Conservation (phyloP, 2,888 invertebrate genomes). For the Shargacucullia verbasci region DNA sequence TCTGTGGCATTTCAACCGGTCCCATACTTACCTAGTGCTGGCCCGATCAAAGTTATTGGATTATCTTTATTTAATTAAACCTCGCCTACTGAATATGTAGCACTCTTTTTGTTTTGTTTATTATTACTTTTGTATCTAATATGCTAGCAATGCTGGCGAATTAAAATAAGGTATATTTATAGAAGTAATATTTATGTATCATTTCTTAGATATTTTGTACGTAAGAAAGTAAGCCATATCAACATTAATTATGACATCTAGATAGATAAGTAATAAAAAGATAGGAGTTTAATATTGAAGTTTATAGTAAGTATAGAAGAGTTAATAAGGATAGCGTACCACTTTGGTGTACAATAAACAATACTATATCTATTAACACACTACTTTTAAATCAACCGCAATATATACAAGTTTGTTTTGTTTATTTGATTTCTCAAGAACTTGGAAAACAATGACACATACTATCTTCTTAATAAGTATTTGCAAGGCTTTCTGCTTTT, state of each 20-base stretch:
- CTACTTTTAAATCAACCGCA: too few species aligned
- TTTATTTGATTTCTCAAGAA: too few species aligned
- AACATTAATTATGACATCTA: conserved; percentile 19
- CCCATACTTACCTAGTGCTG: conserved; percentile 49
- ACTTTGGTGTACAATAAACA: too few species aligned
- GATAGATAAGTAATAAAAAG: conserved; percentile 23
- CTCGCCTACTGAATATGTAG: conserved; percentile 42
- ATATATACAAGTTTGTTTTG: too few species aligned
- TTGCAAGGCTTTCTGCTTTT: too few species aligned
- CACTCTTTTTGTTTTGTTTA: conserved; percentile 29
- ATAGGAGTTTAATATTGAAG: background rate
- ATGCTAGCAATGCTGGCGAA: conserved; percentile 20
- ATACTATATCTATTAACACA: too few species aligned
- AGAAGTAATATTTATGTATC: conserved; percentile 17
- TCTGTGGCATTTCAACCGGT: conserved; percentile 63
- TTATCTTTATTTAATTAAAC: conserved; percentile 57
- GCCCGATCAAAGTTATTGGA: conserved; percentile 43
- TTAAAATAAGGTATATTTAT: conserved; percentile 24
- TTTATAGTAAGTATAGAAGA: background rate
- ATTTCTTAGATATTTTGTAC: background rate
- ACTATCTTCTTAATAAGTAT: too few species aligned
- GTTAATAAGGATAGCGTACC: too few species aligned
- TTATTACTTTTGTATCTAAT: conserved; percentile 27
- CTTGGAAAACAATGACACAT: too few species aligned
- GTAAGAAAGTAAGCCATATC: conserved; percentile 1